Percentiles rank a stretch among this genome's conserved stretches.
Evolutionary conservation across 2,888 invertebrate species (phyloP).

Genomic region (Dolomedes plantarius): DNA sequence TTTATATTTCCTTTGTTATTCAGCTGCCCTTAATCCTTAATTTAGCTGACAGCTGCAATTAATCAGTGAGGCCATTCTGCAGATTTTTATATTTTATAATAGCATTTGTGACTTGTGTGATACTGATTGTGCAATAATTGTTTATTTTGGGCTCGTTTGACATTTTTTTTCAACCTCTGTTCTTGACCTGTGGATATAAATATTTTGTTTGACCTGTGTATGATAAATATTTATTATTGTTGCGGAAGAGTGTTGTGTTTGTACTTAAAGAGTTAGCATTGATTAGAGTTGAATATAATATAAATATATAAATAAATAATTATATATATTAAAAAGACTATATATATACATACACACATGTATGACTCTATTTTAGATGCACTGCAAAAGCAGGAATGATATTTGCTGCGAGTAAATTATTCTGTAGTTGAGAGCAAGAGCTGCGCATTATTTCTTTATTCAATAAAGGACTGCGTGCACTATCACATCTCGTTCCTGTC

Average conservation of each 20-base stretch:
- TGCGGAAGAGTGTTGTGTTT: conserved; percentile 66
- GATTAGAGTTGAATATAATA: conserved; percentile 60
- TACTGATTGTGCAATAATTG: no score
- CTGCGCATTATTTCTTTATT: conserved; percentile 59
- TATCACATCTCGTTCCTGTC: conserved; percentile 24
- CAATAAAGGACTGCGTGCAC: conserved; percentile 66
- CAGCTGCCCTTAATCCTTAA: no score
- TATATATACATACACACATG: conserved; percentile 44
- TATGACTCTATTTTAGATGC: conserved; percentile 69
- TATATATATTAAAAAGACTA: conserved; percentile 20
- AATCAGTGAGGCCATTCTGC: no score
- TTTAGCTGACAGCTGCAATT: no score
- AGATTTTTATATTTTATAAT: no score
- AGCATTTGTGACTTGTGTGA: no score
- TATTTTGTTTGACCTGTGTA: conserved; percentile 57
- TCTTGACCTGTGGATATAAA: neutral
- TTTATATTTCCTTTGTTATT: no score
- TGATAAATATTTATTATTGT: conserved; percentile 69
- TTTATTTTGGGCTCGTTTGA: neutral
- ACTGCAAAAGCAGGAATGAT: conserved; percentile 64
- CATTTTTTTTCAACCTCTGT: neutral
- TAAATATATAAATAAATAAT: no score
- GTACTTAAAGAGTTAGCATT: conserved; percentile 64
- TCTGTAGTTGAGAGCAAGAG: conserved; percentile 64
- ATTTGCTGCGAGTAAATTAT: conserved; percentile 68